Evolutionary conservation across 2,797 vertebrate species (phyloP).

Genomic region (Ambastaia sidthimunki): DNA sequence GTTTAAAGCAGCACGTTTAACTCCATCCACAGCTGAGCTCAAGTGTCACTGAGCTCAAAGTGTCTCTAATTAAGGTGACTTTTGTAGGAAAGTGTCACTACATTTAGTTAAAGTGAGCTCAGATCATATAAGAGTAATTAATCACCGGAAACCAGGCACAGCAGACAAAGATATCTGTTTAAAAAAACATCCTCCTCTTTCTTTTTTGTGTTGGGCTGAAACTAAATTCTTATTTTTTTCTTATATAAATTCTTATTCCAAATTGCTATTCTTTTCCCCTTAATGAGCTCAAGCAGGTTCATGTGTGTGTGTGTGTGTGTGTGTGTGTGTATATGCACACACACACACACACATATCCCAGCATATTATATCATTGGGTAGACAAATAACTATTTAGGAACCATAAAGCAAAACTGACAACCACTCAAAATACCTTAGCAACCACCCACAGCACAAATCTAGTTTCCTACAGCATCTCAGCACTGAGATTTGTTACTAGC

Average conservation of each 20-base stretch:
- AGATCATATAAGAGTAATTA: constrained; percentile 51
- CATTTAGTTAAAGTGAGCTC: constrained; percentile 48
- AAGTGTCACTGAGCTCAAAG: constrained; percentile 46
- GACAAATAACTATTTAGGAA: too few species aligned
- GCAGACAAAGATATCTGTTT: constrained; percentile 43
- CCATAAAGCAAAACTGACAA: too few species aligned
- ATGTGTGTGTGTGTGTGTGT: too few species aligned
- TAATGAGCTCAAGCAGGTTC: constrained; percentile 49
- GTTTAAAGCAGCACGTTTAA: too few species aligned
- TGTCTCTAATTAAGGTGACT: constrained; percentile 60
- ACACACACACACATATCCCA: too few species aligned
- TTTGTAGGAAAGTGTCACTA: constrained; percentile 39
- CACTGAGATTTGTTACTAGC: background rate
- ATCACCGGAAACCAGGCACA: constrained; percentile 36
- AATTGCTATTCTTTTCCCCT: constrained; percentile 25
- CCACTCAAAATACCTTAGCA: too few species aligned
- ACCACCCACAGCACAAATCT: too few species aligned
- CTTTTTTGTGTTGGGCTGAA: constrained; percentile 48
- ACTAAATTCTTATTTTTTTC: too few species aligned
- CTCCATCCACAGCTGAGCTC: constrained; percentile 33
- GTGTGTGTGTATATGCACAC: too few species aligned
- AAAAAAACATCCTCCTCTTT: constrained; percentile 43
- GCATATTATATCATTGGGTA: too few species aligned
- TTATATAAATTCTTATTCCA: too few species aligned
- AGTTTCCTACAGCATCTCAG: too few species aligned